Conservation (phyloP, 92 coral and sea anemone genomes). For the Phenganax subtilis region DNA sequence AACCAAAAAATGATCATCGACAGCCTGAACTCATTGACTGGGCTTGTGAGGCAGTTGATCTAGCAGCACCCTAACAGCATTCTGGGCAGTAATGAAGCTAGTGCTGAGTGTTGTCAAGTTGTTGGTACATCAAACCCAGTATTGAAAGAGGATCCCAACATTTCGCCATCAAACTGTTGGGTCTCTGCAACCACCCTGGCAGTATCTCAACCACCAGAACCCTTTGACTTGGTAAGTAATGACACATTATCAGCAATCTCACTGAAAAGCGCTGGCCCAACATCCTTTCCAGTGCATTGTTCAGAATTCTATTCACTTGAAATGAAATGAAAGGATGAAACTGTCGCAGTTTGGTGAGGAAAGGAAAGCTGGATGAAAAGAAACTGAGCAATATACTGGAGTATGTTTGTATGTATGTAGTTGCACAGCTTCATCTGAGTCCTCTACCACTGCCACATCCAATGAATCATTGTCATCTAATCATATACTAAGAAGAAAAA, state of each 20-base stretch:
- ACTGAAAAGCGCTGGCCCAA: constrained; percentile 10
- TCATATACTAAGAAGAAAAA: constrained; percentile 28
- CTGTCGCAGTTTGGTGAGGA: constrained; percentile 4
- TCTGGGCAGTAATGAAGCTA: too few relatives aligned
- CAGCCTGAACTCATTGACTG: constrained; percentile 18
- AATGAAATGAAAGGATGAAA: constrained; percentile 4
- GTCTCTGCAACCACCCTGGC: neutral
- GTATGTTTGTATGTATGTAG: constrained; percentile 1
- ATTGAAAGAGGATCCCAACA: neutral
- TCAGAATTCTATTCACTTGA: neutral
- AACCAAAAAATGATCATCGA: constrained; percentile 14
- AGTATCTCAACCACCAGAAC: neutral
- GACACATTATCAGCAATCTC: neutral
- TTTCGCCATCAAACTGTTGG: neutral
- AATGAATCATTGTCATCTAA: constrained; percentile 23
- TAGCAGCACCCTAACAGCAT: neutral
- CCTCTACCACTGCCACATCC: constrained; percentile 29
- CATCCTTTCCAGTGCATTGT: constrained; percentile 1
- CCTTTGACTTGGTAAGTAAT: neutral
- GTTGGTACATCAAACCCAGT: neutral
- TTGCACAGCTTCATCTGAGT: constrained; percentile 15
- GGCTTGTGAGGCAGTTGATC: constrained; percentile 21
- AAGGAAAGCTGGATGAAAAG: neutral
- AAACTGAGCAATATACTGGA: constrained; percentile 22
- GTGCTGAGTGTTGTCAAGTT: neutral